phyloP scores from a whole-genome alignment of 2,797 vertebrate genomes.

The Calcarius lapponicus region DNA sequence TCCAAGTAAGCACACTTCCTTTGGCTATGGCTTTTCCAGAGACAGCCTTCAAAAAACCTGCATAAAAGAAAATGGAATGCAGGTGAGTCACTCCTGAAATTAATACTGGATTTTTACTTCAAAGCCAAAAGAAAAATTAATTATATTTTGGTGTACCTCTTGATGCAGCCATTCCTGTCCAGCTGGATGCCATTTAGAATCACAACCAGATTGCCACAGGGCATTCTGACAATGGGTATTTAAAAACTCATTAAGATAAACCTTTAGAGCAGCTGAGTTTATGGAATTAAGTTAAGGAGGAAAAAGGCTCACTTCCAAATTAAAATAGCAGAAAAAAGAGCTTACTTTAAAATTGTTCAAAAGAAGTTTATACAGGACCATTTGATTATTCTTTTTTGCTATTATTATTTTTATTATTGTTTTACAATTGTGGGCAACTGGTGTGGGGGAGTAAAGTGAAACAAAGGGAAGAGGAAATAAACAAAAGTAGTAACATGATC shows the following conservation, averaged over 20 bases:
- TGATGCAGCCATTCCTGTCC: slow-evolving; percentile 3
- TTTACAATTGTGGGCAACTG: fast-evolving
- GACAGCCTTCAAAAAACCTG: not conserved
- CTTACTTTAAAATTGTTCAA: not conserved
- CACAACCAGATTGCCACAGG: not conserved
- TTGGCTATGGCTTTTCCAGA: not conserved
- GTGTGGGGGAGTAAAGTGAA: fast-evolving
- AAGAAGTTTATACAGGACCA: not conserved
- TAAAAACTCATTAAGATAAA: slow-evolving; percentile 37
- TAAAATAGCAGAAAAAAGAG: not conserved
- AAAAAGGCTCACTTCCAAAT: slow-evolving; percentile 29
- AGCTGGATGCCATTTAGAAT: slow-evolving; percentile 24
- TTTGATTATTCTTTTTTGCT: not conserved
- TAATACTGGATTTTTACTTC: not conserved
- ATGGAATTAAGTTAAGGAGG: slow-evolving; percentile 4
- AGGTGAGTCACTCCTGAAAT: not conserved
- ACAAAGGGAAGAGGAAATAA: not conserved
- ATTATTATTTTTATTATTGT: not conserved
- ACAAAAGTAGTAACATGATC: not conserved
- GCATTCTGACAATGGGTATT: slow-evolving; percentile 5
- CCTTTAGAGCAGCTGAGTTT: not conserved
- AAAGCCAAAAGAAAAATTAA: not conserved
- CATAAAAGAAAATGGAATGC: not conserved
- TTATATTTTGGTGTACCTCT: not conserved
- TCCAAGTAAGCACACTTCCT: not conserved